Evolutionary conservation across 2,797 vertebrate species (phyloP).

Genomic region (Malacoraja senta): DNA sequence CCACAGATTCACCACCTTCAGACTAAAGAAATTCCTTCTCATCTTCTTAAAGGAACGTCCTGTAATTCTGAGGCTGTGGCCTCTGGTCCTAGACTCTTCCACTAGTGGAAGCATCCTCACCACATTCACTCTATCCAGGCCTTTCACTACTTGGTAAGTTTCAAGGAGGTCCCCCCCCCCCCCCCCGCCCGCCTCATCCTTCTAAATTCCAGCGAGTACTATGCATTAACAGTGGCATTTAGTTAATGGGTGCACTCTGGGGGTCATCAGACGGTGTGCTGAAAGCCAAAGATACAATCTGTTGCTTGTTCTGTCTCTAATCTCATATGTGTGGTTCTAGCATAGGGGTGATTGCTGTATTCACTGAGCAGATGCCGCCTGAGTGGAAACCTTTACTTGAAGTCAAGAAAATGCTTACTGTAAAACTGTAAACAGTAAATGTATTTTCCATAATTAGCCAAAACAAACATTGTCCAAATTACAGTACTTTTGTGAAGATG

Average conservation of each 20-base stretch:
- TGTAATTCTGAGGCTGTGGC: too few relatives aligned
- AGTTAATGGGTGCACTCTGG: constrained; percentile 4
- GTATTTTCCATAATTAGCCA: neutral
- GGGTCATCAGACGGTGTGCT: neutral
- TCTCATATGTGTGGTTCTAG: neutral
- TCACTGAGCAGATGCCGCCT: constrained; percentile 4
- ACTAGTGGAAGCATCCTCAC: too few relatives aligned
- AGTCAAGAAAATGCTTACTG: neutral
- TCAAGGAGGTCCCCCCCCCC: too few relatives aligned
- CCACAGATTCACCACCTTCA: too few relatives aligned
- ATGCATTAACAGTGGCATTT: neutral
- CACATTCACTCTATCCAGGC: too few relatives aligned
- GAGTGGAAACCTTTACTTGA: neutral
- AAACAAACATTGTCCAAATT: neutral
- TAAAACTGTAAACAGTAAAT: neutral
- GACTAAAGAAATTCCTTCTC: too few relatives aligned
- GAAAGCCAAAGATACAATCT: constrained; percentile 24
- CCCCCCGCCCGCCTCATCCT: too few relatives aligned
- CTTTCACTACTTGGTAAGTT: too few relatives aligned
- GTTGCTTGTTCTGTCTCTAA: constrained; percentile 12
- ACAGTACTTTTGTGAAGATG: neutral
- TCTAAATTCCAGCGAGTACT: too few relatives aligned
- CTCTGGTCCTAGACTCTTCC: too few relatives aligned
- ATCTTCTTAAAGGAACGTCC: too few relatives aligned
- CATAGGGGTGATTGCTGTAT: constrained; percentile 32